Evolutionary conservation across 2,113 vertebrate species (phyloP).

Genomic region (Platichthys flesus): DNA sequence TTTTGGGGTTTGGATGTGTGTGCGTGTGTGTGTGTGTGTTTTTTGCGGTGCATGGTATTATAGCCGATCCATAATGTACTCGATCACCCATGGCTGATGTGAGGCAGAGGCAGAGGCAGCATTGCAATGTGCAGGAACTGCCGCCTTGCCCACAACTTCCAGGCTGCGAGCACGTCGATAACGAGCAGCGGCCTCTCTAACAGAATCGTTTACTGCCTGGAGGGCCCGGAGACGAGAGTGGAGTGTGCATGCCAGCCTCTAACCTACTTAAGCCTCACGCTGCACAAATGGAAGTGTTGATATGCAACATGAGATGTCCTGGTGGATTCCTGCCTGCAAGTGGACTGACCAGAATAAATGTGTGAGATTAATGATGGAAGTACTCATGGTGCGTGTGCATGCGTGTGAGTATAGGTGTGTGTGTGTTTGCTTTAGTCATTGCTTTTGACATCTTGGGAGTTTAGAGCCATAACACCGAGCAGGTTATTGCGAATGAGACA

Average conservation of each 20-base stretch:
- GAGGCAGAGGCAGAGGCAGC: conserved; percentile 25
- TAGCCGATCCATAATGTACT: conserved; percentile 33
- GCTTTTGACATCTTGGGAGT: conserved; percentile 46
- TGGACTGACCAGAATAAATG: conserved; percentile 74
- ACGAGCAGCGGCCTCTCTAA: conserved; percentile 73
- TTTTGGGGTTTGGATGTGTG: not conserved
- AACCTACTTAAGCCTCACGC: conserved; percentile 74
- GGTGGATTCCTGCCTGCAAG: conserved; percentile 75
- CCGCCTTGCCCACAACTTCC: conserved; percentile 47
- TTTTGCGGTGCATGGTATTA: conserved; percentile 13
- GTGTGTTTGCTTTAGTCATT: conserved; percentile 14
- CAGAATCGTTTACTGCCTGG: conserved; percentile 75
- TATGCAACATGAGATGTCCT: conserved; percentile 78
- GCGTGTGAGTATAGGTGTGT: conserved; percentile 28
- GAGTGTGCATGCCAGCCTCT: conserved; percentile 71
- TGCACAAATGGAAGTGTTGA: conserved; percentile 79
- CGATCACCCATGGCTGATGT: conserved; percentile 36
- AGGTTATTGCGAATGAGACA: conserved; percentile 6
- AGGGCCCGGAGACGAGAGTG: conserved; percentile 69
- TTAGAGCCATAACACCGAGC: conserved; percentile 17
- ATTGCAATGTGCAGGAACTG: conserved; percentile 24
- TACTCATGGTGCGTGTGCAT: conserved; percentile 17
- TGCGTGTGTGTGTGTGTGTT: not conserved
- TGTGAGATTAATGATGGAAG: conserved; percentile 68
- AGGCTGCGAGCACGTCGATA: conserved; percentile 71